Conservation (phyloP, 2,113 vertebrate species). For the Hippoglossus stenolepis region DNA sequence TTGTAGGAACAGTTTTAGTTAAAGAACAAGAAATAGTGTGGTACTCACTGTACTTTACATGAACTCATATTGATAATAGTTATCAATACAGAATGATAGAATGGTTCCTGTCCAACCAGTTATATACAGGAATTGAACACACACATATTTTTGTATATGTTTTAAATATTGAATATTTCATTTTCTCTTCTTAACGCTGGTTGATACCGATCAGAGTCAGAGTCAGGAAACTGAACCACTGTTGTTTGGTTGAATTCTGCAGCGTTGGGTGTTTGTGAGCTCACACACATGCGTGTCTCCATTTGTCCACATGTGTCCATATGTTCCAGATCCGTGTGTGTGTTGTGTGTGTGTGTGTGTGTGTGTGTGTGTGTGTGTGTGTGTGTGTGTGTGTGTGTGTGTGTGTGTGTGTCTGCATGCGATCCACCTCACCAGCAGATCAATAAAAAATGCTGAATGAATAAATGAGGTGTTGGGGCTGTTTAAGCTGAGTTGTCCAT, state of each 20-base stretch:
- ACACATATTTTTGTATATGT: too few species aligned
- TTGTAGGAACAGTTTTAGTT: too few species aligned
- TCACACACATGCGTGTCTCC: background rate
- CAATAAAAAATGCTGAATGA: constrained; percentile 66
- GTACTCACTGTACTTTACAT: too few species aligned
- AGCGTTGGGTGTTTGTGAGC: background rate
- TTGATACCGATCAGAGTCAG: background rate
- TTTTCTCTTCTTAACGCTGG: too few species aligned
- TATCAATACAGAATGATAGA: too few species aligned
- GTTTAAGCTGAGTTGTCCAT: constrained; percentile 62
- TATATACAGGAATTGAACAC: too few species aligned
- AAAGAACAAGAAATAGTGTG: too few species aligned
- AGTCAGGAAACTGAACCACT: background rate
- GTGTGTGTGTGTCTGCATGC: background rate
- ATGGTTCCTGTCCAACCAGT: too few species aligned
- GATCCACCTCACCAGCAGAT: constrained; percentile 47
- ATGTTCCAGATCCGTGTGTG: background rate
- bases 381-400: background rate
- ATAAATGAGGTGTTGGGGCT: constrained; percentile 62
- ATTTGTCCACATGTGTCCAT: background rate
- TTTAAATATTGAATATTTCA: too few species aligned
- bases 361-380: background rate
- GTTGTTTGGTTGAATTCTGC: background rate
- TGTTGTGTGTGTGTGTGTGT: background rate
- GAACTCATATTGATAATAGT: too few species aligned